Percentiles rank a stretch among this genome's conserved stretches.
Evolutionary conservation across 2,113 vertebrate genomes (phyloP).

Genomic region (Empidonax traillii): DNA sequence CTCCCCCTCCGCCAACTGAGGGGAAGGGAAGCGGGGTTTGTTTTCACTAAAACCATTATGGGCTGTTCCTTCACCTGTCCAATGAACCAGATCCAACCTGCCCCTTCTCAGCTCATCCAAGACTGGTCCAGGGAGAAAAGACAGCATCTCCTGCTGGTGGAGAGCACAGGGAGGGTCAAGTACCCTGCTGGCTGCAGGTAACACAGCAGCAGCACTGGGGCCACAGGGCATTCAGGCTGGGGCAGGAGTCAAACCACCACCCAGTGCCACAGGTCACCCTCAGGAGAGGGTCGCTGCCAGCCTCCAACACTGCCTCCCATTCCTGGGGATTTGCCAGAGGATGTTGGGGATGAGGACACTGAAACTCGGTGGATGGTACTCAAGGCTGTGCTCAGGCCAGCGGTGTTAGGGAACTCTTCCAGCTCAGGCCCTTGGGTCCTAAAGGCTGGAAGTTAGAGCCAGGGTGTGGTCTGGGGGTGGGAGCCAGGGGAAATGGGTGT

Average conservation of each 20-base stretch:
- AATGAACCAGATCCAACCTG: not conserved
- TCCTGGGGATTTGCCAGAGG: not conserved
- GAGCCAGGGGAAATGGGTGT: not conserved
- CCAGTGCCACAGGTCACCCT: not conserved
- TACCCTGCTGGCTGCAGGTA: not conserved
- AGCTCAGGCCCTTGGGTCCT: not conserved
- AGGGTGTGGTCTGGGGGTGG: not conserved
- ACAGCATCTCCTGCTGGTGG: not conserved
- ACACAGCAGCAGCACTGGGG: not conserved
- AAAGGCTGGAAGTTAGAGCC: not conserved
- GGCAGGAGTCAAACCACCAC: not conserved
- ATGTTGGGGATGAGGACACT: not conserved
- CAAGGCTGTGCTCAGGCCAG: not conserved
- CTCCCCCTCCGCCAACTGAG: not conserved
- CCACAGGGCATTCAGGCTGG: not conserved
- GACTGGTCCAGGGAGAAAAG: not conserved
- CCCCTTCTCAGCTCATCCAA: not conserved
- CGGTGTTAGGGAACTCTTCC: not conserved
- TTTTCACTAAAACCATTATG: not conserved
- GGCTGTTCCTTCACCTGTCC: not conserved
- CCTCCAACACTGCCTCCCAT: not conserved
- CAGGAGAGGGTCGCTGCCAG: not conserved
- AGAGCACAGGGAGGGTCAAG: not conserved
- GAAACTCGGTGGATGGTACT: accelerated
- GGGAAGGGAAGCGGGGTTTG: not conserved